Evolutionary conservation across 1,140 invertebrate genomes (phyloP).

Genomic region (Orchesella cincta): DNA sequence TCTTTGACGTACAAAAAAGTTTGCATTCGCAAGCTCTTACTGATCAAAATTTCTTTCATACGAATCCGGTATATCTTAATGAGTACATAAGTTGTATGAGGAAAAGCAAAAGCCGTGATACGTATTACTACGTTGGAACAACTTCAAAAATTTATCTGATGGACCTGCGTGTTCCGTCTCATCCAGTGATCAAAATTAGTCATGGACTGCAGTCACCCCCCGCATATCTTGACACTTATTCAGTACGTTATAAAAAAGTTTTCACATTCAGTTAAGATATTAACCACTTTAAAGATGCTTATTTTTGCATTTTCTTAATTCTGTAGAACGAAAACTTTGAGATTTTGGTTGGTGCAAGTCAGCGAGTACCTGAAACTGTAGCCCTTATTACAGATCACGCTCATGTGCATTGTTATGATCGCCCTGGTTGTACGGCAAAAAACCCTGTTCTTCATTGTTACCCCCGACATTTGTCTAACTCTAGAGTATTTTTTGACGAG

Average conservation of each 20-base stretch:
- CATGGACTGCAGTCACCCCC: conserved; percentile 46
- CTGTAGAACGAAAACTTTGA: conserved; percentile 43
- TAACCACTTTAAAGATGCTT: no score
- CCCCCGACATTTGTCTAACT: conserved; percentile 46
- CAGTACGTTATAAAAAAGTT: conserved; percentile 13
- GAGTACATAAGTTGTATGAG: conserved; percentile 41
- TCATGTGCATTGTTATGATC: conserved; percentile 39
- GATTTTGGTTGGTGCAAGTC: conserved; percentile 39
- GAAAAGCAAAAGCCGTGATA: conserved; percentile 15
- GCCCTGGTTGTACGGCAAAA: conserved; percentile 36
- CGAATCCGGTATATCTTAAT: neutral
- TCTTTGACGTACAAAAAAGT: conserved; percentile 37
- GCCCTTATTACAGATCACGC: conserved; percentile 34
- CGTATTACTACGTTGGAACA: conserved; percentile 47
- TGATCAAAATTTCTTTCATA: conserved; percentile 37
- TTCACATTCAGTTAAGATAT: no score
- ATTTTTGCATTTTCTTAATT: conserved; percentile 14
- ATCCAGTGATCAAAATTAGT: conserved; percentile 42
- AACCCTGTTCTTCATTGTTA: conserved; percentile 44
- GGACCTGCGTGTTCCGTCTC: conserved; percentile 44
- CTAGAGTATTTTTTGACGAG: conserved; percentile 34
- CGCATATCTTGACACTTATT: conserved; percentile 32
- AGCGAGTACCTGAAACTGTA: conserved; percentile 34
- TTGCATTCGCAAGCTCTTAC: conserved; percentile 14
- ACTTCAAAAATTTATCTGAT: conserved; percentile 39